These are phyloP conservation scores for Melinopterus prodromus DNA, from an alignment of 2,888 invertebrate genomes.

Conservation along the genomic window DNA sequence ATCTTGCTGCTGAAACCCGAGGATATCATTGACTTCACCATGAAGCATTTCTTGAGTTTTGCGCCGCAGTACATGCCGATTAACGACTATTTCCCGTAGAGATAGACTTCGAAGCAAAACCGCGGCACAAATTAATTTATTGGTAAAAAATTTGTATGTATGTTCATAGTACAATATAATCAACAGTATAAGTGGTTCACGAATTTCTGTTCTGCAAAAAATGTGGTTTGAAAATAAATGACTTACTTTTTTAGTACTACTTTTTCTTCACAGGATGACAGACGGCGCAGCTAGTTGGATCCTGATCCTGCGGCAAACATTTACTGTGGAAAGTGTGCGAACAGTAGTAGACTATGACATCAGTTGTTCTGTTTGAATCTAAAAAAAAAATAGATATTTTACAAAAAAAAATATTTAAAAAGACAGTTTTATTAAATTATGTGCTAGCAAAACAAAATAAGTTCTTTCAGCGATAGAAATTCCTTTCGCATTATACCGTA, in stretches of 20 bases:
- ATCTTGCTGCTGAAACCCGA: slow-evolving; percentile 66
- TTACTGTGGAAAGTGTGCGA: slow-evolving; percentile 89
- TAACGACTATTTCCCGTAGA: slow-evolving; percentile 62
- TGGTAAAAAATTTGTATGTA: neutral
- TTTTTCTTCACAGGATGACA: slow-evolving; percentile 54
- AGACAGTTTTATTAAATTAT: slow-evolving; percentile 27
- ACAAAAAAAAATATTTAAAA: neutral
- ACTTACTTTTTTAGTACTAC: slow-evolving; percentile 33
- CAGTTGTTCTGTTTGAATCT: slow-evolving; percentile 65
- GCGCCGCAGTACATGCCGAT: slow-evolving; percentile 63
- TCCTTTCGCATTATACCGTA: no score
- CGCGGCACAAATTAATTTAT: slow-evolving; percentile 6
- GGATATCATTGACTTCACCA: slow-evolving; percentile 66
- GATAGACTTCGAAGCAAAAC: neutral
- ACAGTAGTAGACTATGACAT: slow-evolving; percentile 85
- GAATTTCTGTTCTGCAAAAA: neutral
- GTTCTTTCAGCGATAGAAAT: no score
- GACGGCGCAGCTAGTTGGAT: slow-evolving; percentile 53
- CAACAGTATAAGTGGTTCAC: neutral
- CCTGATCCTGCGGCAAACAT: slow-evolving; percentile 71
- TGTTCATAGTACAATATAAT: neutral
- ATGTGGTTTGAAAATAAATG: neutral
- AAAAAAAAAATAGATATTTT: neutral
- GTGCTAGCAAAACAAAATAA: no score
- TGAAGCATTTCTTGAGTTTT: slow-evolving; percentile 65